A percentile compares a stretch with the other conserved stretches of the same genome.
Conservation (phyloP, 1,140 invertebrate genomes). For the Oncopodura yosiiana region DNA sequence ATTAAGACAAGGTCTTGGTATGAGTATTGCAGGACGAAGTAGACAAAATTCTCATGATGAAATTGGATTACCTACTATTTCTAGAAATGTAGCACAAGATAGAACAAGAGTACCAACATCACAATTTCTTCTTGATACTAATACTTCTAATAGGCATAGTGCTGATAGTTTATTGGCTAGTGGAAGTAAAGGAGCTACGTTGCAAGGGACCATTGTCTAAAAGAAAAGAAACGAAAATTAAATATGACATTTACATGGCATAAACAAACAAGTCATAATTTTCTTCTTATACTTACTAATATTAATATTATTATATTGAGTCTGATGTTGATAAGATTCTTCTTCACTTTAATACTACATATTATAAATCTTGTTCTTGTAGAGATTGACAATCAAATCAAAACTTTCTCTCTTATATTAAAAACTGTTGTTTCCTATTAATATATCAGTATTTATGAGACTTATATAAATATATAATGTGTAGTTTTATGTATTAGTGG, state of each 20-base stretch:
- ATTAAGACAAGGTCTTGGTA: constrained; percentile 58
- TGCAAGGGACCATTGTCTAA: constrained; percentile 84
- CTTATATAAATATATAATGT: no score
- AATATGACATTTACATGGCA: no score
- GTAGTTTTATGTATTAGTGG: no score
- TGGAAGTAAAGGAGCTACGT: constrained; percentile 54
- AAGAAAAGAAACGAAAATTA: no score
- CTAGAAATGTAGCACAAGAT: constrained; percentile 27
- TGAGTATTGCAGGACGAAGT: constrained; percentile 45
- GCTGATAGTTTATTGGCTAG: constrained; percentile 36
- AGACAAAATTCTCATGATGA: constrained; percentile 71
- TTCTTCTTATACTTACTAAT: background rate
- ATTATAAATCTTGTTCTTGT: background rate
- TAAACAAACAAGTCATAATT: background rate
- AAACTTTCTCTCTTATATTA: no score
- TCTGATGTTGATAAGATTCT: background rate
- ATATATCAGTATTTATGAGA: no score
- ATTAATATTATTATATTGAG: background rate
- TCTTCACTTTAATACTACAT: background rate
- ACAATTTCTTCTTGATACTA: constrained; percentile 41
- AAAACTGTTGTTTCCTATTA: no score
- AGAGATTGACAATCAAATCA: no score
- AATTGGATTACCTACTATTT: constrained; percentile 60
- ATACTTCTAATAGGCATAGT: constrained; percentile 2
- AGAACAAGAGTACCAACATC: constrained; percentile 43